Evolutionary conservation across 2,797 vertebrate species (phyloP).

Genomic region (Thamnophis elegans): DNA sequence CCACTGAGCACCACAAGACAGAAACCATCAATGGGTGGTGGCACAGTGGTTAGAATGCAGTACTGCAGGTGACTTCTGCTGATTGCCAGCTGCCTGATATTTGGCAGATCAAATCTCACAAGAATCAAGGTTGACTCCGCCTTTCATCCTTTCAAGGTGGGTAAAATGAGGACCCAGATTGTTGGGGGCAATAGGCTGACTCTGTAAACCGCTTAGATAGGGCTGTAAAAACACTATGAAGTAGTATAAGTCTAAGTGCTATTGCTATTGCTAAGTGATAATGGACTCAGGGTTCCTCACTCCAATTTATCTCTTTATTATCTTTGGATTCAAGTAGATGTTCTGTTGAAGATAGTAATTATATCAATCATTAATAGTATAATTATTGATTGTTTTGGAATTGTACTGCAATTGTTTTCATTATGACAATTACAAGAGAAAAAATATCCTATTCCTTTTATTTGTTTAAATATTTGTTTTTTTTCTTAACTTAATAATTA

Average conservation of each 20-base stretch:
- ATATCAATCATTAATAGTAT: background rate
- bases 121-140: no score
- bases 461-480: conserved; percentile 19
- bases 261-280: background rate
- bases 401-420: background rate
- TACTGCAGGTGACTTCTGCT: no score
- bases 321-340: background rate
- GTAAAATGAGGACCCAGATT: no score
- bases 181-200: no score
- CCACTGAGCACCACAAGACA: background rate
- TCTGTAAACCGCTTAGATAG: no score
- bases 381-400: background rate
- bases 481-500: background rate
- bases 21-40: background rate
- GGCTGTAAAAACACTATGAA: no score
- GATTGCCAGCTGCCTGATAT: no score
- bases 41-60: no score
- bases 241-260: no score
- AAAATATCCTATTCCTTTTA: no score
- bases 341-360: background rate
- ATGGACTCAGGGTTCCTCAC: background rate
- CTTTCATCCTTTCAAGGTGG: no score
- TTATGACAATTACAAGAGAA: background rate
- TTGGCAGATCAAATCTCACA: no score
- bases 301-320: background rate